phyloP scores from a whole-genome alignment of 2,797 vertebrate species.

The Sebastolobus altivelis region DNA sequence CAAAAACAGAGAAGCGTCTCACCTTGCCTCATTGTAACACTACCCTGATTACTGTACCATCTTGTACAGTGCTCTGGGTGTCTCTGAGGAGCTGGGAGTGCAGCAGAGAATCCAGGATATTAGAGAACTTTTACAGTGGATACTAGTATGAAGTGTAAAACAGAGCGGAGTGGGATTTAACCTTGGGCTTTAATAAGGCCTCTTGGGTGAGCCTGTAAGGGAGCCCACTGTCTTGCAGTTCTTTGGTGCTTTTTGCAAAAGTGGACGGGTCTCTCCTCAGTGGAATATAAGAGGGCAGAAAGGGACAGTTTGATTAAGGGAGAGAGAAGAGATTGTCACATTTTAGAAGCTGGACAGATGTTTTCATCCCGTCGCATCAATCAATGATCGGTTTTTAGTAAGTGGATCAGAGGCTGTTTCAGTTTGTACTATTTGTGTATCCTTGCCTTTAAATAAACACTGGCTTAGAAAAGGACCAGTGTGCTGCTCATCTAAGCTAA shows the following conservation, averaged over 20 bases:
- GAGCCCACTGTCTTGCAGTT: conserved; percentile 31
- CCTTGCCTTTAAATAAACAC: conserved; percentile 43
- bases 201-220: conserved; percentile 65
- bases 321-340: background rate
- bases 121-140: conserved; percentile 53
- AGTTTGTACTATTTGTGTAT: conserved; percentile 49
- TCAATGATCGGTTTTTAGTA: conserved; percentile 22
- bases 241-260: conserved; percentile 48
- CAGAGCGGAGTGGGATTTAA: conserved; percentile 64
- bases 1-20: conserved; percentile 43
- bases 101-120: conserved; percentile 61
- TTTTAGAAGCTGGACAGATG: conserved; percentile 43
- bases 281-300: conserved; percentile 2
- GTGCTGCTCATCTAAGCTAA: background rate
- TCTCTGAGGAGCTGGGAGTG: conserved; percentile 54
- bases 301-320: background rate
- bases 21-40: conserved; percentile 35
- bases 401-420: conserved; percentile 41
- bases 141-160: conserved; percentile 49
- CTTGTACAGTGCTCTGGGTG: conserved; percentile 23
- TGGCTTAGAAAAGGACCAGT: background rate
- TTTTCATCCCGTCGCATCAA: conserved; percentile 44
- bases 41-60: conserved; percentile 31
- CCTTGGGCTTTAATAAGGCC: conserved; percentile 80
- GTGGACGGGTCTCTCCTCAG: conserved; percentile 11